Evolutionary conservation across 2,797 vertebrate species (phyloP), one percentile per base, ranked within the genome.

Genomic region (Xenops minutus): DNA sequence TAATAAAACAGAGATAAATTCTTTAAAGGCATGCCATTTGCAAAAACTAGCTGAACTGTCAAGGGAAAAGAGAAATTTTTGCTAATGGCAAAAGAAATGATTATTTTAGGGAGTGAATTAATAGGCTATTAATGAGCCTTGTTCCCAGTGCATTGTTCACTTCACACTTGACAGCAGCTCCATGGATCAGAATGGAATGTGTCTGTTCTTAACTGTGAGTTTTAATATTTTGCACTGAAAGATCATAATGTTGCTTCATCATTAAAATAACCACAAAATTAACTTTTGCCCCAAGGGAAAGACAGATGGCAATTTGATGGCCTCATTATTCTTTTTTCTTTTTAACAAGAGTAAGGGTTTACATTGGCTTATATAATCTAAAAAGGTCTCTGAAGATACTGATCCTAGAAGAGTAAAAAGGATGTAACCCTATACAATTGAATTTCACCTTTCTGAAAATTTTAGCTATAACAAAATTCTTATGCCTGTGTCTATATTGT

Each of bases 161-260:
- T 97, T 96, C 95, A 83, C 71, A 97, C 94, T 97, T 94, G 77
- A 96, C 89, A 97, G 89, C 92, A 82, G 78, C 89, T 88, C 87
- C 68, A 75, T 83, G 94, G 96, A 95, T 96, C 93, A 95, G 95
- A 79, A 86, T 76, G 82, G 68, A 95, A 91, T 85, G 91, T 95
- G 92, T 97, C 96, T 94, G 85, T 86, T 96, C 91, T 95, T 96
- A 96, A 96, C 88, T 79, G 88, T 55, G 89, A 96, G 91, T 93
- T 96, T 96, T 96, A 97, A 96, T 97, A 97, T 96, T 97, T 97
- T 96, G 94, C 68, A 79, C 75, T 89, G 94, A 92, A 96, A 92
- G 94, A 95, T 97, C 95, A 93, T 97, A 96, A 97, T 97, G 91
- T 97, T 97, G 92, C 93, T 90, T 96, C 96, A 96, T 95, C 92